Evolutionary conservation across 2,888 invertebrate genomes (phyloP).

Genomic region (Parascotia fuliginaria): DNA sequence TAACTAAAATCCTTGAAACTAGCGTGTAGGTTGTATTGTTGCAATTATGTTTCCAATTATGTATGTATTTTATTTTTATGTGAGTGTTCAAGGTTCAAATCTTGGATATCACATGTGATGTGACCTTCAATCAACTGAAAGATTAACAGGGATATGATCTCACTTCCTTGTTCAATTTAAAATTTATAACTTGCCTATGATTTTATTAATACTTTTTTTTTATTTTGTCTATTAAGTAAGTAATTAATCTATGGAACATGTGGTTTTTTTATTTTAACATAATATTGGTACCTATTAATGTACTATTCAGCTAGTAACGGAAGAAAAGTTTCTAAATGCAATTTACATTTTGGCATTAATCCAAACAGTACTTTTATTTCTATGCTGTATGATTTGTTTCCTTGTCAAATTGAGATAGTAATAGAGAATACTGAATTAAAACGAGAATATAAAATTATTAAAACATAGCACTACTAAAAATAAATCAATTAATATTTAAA

Average conservation of each 20-base stretch:
- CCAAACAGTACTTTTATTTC: slow-evolving; percentile 18
- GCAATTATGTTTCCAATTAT: slow-evolving; percentile 4
- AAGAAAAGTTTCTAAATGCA: slow-evolving; percentile 26
- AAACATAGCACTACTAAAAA: slow-evolving; percentile 15
- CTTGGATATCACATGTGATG: neutral
- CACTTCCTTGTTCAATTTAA: slow-evolving; percentile 19
- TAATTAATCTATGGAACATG: no score
- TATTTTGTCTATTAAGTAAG: neutral
- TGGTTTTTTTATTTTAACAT: neutral
- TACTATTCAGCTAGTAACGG: slow-evolving; percentile 4
- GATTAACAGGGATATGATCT: slow-evolving; percentile 11
- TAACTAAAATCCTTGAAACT: neutral
- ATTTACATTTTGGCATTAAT: slow-evolving; percentile 27
- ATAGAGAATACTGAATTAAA: neutral
- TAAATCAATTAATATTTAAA: slow-evolving; percentile 46
- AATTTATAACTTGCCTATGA: neutral
- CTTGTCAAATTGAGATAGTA: neutral
- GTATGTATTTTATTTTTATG: slow-evolving; percentile 2
- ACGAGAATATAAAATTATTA: neutral
- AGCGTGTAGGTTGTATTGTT: neutral
- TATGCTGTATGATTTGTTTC: slow-evolving; percentile 6
- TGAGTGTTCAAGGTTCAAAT: slow-evolving; percentile 11
- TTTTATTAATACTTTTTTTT: neutral
- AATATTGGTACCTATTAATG: no score
- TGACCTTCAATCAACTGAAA: slow-evolving; percentile 25